Conservation (phyloP, 2,888 invertebrate genomes). For the Lottia gigantea region DNA sequence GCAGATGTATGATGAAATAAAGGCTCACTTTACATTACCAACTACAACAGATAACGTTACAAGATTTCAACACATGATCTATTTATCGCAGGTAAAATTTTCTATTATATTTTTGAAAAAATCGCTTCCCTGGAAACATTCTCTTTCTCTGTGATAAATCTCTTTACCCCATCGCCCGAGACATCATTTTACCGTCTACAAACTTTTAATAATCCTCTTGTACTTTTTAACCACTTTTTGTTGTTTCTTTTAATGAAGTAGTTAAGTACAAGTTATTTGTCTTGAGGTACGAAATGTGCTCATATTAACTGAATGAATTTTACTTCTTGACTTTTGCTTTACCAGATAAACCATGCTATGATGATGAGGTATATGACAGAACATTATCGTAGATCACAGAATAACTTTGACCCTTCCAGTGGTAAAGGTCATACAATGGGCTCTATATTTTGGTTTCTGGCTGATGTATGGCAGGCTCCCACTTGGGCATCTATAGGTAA, state of each 20-base stretch:
- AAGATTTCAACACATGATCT: constrained; percentile 78
- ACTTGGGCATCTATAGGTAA: constrained; percentile 77
- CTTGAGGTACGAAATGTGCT: too few species aligned
- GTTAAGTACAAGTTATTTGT: too few species aligned
- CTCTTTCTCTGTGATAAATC: too few species aligned
- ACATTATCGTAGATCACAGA: constrained; percentile 47
- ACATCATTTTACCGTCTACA: too few species aligned
- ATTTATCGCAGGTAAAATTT: constrained; percentile 82
- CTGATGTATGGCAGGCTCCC: constrained; percentile 96
- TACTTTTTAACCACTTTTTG: too few species aligned
- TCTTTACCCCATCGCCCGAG: too few species aligned
- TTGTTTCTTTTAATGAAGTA: too few species aligned
- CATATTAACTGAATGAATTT: too few species aligned
- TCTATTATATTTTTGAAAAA: too few species aligned
- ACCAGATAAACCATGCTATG: constrained; percentile 80
- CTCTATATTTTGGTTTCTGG: constrained; percentile 95
- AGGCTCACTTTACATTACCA: constrained; percentile 76
- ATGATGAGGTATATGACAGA: constrained; percentile 86
- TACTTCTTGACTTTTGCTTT: too few species aligned
- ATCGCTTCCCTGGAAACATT: too few species aligned
- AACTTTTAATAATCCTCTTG: too few species aligned
- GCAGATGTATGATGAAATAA: constrained; percentile 31
- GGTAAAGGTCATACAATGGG: constrained; percentile 87
- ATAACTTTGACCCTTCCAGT: constrained; percentile 31
- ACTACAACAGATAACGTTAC: constrained; percentile 62